Evolutionary conservation across 2,888 invertebrate species (phyloP), one percentile per base, ranked within the genome.

Genomic region (Pycnomerus fuliginosus): DNA sequence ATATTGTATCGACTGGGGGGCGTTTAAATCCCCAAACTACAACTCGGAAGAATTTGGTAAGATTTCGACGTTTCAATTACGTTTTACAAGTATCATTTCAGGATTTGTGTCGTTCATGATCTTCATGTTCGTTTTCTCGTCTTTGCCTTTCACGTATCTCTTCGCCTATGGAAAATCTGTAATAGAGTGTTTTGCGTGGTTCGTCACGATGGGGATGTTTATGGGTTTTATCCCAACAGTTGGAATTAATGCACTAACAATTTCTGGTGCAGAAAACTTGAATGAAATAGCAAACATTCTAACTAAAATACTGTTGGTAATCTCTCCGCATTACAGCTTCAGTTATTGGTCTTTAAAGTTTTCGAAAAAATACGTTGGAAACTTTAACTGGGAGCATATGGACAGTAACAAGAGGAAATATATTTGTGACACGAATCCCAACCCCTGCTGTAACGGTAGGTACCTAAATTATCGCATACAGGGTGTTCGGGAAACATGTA

Each of bases 111-210:
- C n/a, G n/a, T n/a, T n/a, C n/a, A n/a, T n/a, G n/a, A n/a, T n/a
- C n/a, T n/a, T n/a, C n/a, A n/a, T n/a, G n/a, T 85, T 82, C 52
- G 80, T 82, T 3, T 54, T 80, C 50, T 74, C 82, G 22, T 79
- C 80, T 59, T 75, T 88, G 52, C 79, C 85, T 7, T 76, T 82
- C 53, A 74, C 82, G 38, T 90, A 90, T 68, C 62, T 83, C 2
- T 70, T 76, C 39, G 76, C 76, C 36, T 76, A 76, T 53, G 73
- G 74, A 48, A 72, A 71, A 20, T 73, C 76, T 1, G 69, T 74
- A 4, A 74, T 80, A 10, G 71, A 77, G 5, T 76, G 79, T 2
- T 65, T 68, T 45, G 61, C 69, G 4, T 30, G 60, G 3, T 62
- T 68, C 22, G 50, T 69, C 30, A 67, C 67, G 24, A 35, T 58